These are phyloP conservation scores for Drosophila melanogaster DNA, from an alignment of 1,140 invertebrate genomes.

Conservation along the genomic window DNA sequence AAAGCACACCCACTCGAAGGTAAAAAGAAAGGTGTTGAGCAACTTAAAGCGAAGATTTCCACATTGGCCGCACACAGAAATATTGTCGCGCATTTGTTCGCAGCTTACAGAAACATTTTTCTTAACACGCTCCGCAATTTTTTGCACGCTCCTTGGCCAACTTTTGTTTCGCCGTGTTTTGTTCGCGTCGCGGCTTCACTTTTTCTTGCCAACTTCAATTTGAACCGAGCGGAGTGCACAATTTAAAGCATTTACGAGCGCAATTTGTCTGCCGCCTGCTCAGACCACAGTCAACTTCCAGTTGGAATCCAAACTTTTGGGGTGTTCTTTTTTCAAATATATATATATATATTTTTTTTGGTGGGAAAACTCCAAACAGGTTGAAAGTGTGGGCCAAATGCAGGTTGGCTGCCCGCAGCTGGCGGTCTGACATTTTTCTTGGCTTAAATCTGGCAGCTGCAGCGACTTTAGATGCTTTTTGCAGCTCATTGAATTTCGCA, in stretches of 20 bases:
- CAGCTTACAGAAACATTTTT: conserved; percentile 81
- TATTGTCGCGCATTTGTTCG: conserved; percentile 82
- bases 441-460: conserved; percentile 77
- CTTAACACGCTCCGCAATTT: conserved; percentile 78
- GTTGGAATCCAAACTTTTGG: conserved; percentile 42
- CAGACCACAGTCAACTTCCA: conserved; percentile 72
- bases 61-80: conserved; percentile 48
- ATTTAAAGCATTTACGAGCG: conserved; percentile 81
- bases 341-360: conserved; percentile 1
- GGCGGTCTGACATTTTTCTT: conserved; percentile 72
- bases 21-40: conserved; percentile 31
- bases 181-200: conserved; percentile 31
- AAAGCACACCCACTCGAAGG: conserved; percentile 12
- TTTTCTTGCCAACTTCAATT: conserved; percentile 72
- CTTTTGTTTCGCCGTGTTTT: conserved; percentile 63
- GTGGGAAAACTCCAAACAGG: conserved; percentile 16
- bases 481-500: conserved; percentile 78
- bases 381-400: conserved; percentile 37
- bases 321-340: background rate
- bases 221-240: conserved; percentile 55
- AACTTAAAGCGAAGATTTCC: conserved; percentile 45
- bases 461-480: conserved; percentile 78
- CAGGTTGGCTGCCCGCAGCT: conserved; percentile 62
- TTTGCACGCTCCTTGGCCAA: conserved; percentile 69
- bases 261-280: conserved; percentile 70